phyloP scores from a whole-genome alignment of 1,140 invertebrate species.

The Dreissena polymorpha region DNA sequence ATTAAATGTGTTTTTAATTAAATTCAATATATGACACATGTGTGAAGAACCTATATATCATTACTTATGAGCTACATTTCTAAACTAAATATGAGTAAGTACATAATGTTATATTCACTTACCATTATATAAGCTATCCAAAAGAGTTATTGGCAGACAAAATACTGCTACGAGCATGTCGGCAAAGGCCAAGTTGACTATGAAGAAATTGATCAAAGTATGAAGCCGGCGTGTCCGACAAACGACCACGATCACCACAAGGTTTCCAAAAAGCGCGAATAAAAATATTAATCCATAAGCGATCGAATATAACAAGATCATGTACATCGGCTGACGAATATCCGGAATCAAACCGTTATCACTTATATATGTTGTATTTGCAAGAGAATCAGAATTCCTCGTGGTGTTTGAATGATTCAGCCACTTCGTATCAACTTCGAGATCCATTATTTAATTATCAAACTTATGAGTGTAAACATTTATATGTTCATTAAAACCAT shows the following conservation, averaged over 20 bases:
- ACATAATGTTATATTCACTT: constrained; percentile 12
- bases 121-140: constrained; percentile 76
- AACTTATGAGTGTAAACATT: too few species aligned
- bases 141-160: constrained; percentile 90
- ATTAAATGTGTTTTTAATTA: too few species aligned
- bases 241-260: constrained; percentile 91
- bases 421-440: too few species aligned
- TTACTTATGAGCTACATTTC: too few species aligned
- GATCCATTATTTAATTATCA: too few species aligned
- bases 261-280: constrained; percentile 91
- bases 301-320: constrained; percentile 57
- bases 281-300: constrained; percentile 84
- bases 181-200: constrained; percentile 93
- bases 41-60: too few species aligned
- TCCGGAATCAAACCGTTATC: constrained; percentile 2
- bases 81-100: too few species aligned
- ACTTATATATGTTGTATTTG: too few species aligned
- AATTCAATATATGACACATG: too few species aligned
- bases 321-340: constrained; percentile 55
- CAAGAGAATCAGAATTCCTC: too few species aligned
- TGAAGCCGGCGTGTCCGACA: constrained; percentile 90
- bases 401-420: too few species aligned
- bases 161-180: constrained; percentile 94
- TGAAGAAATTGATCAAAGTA: constrained; percentile 95
- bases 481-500: too few species aligned